Conservation (phyloP, 2,797 vertebrate species). For the Rallus crepitans region DNA sequence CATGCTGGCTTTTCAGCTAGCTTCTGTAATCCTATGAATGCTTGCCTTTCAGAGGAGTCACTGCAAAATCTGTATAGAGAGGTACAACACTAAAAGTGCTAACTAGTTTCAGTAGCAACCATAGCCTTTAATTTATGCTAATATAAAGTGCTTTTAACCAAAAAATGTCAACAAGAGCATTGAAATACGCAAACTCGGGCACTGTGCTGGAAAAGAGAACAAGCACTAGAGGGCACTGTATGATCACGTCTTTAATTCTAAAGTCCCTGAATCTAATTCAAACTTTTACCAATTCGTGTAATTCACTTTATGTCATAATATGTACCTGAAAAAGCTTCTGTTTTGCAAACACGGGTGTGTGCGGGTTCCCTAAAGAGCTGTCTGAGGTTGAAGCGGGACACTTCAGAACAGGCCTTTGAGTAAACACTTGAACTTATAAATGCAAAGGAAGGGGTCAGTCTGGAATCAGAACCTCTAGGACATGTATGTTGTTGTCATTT, state of each 20-base stretch:
- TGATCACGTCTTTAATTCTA: not conserved
- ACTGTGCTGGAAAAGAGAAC: not conserved
- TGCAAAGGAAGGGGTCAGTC: not conserved
- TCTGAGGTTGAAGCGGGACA: not conserved
- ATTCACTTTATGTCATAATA: not conserved
- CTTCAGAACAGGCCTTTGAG: not conserved
- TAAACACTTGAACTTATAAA: not conserved
- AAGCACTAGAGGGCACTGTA: slow-evolving; percentile 55
- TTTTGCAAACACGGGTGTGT: not conserved
- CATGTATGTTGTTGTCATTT: not conserved
- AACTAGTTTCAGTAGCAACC: not conserved
- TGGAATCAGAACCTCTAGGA: not conserved
- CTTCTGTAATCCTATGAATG: not conserved
- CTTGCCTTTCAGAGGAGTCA: not conserved
- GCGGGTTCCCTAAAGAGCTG: not conserved
- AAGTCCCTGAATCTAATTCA: not conserved
- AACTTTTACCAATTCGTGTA: not conserved
- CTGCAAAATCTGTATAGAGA: not conserved
- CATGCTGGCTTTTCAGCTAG: not conserved
- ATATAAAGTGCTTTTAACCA: not conserved
- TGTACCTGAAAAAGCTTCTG: not conserved
- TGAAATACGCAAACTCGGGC: not conserved
- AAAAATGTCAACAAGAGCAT: not conserved
- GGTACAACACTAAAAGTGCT: not conserved
- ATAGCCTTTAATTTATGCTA: not conserved